Base-by-base conservation (phyloP, 2,888 invertebrate species). In the Halictus quadricinctus region DNA sequence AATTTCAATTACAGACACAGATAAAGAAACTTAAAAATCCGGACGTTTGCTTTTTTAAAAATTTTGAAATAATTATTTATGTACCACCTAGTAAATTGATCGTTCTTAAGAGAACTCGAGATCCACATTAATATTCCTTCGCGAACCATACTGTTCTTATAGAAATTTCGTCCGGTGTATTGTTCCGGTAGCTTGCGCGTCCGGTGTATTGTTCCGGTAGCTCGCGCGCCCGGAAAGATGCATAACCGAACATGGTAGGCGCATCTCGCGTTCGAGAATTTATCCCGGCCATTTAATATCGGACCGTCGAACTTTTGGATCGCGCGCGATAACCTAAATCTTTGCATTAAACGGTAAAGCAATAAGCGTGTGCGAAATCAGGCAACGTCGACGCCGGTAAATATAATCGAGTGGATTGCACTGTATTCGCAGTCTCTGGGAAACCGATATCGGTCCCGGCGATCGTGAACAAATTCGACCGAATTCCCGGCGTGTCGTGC, bases 401-500 rank as follows among this genome's bases (percentile, higher is more conserved):
- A 77, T 25, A 77, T 69, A 77, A 77, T 18, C 60, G 70, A 43
- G 58, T 36, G 83, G 46, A 50, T 2, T 36, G 50, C 50, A 76
- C 66, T 60, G 12, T 54, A 46, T 10, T 13, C 36, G 54, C 46
- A 76, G 72, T 64, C 36, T 41, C 29, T 12, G 60, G n/a, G 46
- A 75, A 41, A n/a, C 48, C 58, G 25, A 50, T 74, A 76, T 41
- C 29, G 18, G 70, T 0, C 36, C 41, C 46, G 36, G 36, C 80
- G 43, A 69, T 70, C 73, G 36, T 21, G 72, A 66, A 73, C 70
- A 77, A 84, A 85, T 80, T 84, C 75, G 46, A 66, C 48, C 73
- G 72, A 81, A 85, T 85, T 86, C 77, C 72, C 76, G 50, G n/a
- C 60, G 41, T n/a, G 79, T 41, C 60, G 74, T 58, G 21, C 85